These are phyloP conservation scores for Dasyurus viverrinus DNA, from an alignment of 2,113 vertebrate species.

Conservation along the genomic window DNA sequence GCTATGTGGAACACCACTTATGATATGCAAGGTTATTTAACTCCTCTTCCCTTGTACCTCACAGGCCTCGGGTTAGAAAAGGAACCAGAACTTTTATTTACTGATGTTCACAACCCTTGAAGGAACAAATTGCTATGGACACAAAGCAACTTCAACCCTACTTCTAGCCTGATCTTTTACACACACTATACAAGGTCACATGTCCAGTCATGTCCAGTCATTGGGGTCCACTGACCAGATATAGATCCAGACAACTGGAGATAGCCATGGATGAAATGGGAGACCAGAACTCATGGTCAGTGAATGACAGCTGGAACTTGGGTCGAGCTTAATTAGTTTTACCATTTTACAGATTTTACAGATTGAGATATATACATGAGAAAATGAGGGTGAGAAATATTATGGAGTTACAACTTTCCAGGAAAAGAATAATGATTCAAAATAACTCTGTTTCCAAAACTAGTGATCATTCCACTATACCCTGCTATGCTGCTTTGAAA, in stretches of 20 bases:
- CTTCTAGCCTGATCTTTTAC: neutral
- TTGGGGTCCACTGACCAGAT: too few relatives aligned
- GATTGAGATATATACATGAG: neutral
- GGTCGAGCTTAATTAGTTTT: neutral
- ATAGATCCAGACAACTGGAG: too few relatives aligned
- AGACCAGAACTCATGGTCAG: neutral
- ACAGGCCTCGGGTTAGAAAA: neutral
- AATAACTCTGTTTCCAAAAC: neutral
- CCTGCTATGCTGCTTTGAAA: neutral
- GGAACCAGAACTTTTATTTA: neutral
- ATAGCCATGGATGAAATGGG: too few relatives aligned
- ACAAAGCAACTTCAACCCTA: neutral
- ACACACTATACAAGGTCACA: neutral
- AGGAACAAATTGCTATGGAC: neutral
- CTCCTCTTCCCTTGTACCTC: rapidly evolving
- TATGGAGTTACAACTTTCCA: neutral
- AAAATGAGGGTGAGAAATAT: neutral
- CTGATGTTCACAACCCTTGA: neutral
- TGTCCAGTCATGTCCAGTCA: too few relatives aligned
- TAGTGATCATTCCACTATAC: neutral
- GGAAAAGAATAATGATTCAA: neutral
- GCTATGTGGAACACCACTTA: neutral
- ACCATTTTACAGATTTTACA: neutral
- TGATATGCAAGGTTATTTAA: neutral
- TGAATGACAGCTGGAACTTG: neutral